Evolutionary conservation across 2,113 vertebrate genomes (phyloP).

Genomic region (Tachysurus fulvidraco): DNA sequence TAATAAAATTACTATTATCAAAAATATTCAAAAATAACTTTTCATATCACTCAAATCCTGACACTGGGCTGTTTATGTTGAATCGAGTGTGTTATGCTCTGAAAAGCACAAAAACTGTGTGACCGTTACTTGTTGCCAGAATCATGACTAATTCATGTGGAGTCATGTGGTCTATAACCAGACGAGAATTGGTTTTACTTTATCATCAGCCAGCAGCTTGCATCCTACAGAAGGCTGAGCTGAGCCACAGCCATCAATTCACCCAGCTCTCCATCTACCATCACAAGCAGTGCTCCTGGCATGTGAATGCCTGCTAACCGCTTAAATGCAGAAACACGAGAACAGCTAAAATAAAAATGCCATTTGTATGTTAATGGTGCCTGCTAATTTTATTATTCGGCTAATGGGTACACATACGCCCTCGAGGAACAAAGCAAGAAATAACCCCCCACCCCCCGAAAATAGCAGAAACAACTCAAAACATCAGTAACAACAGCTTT

Average conservation of each 20-base stretch:
- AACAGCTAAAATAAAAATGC: not conserved
- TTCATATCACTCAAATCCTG: not conserved
- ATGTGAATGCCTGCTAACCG: slow-evolving; percentile 13
- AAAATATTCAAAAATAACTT: not conserved
- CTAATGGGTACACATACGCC: slow-evolving; percentile 33
- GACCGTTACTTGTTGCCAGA: not conserved
- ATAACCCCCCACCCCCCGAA: slow-evolving; percentile 35
- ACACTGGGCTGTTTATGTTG: not conserved
- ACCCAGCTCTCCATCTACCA: not conserved
- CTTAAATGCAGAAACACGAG: slow-evolving; percentile 16
- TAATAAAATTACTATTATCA: not conserved
- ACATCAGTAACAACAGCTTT: not conserved
- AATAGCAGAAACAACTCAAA: slow-evolving; percentile 2
- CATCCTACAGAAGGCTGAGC: slow-evolving; percentile 26
- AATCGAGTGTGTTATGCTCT: too few relatives aligned
- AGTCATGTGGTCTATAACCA: not conserved
- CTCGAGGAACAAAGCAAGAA: slow-evolving; percentile 8
- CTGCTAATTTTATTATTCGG: slow-evolving; percentile 24
- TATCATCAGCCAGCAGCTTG: slow-evolving; percentile 25
- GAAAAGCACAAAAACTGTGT: not conserved
- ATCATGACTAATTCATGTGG: slow-evolving; percentile 9
- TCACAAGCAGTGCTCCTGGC: slow-evolving; percentile 3
- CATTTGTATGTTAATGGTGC: slow-evolving; percentile 40
- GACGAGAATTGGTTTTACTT: slow-evolving; percentile 13
- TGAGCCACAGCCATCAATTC: slow-evolving; percentile 3